Evolutionary conservation across 2,113 vertebrate species (phyloP).

Genomic region (Tretioscincus oriximinensis): DNA sequence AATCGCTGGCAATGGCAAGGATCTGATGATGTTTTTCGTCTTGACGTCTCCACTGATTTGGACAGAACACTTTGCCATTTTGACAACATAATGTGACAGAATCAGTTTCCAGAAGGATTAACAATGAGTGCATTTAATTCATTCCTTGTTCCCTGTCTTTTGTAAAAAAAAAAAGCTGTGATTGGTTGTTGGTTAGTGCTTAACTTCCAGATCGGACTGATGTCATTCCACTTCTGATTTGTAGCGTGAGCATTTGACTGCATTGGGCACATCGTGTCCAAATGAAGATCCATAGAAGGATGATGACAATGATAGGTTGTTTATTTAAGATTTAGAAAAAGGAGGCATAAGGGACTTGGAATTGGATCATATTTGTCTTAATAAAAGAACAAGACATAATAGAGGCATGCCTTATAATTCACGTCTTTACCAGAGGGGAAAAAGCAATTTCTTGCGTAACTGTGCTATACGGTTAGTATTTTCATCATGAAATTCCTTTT

Average conservation of each 20-base stretch:
- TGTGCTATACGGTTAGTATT: not conserved
- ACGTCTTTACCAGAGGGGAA: not conserved
- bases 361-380: not conserved
- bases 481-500: not conserved
- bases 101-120: not conserved
- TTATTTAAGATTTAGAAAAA: too few species aligned
- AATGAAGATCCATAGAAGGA: not conserved
- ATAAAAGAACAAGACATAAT: not conserved
- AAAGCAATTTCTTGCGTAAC: not conserved
- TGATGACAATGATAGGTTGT: not conserved
- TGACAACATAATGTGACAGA: slow-evolving; percentile 12
- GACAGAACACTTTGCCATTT: not conserved
- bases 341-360: not conserved
- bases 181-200: not conserved
- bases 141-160: not conserved
- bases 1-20: not conserved
- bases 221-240: not conserved
- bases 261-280: too few species aligned
- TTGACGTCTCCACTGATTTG: not conserved
- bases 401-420: not conserved
- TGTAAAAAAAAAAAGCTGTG: not conserved
- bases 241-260: not conserved
- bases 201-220: not conserved
- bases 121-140: not conserved
- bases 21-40: not conserved